A percentile compares a stretch with the other conserved stretches of the same genome.
These are phyloP conservation scores for Rousettus madagascariensis DNA, from an alignment of 2,797 vertebrate species.

Conservation along the genomic window DNA sequence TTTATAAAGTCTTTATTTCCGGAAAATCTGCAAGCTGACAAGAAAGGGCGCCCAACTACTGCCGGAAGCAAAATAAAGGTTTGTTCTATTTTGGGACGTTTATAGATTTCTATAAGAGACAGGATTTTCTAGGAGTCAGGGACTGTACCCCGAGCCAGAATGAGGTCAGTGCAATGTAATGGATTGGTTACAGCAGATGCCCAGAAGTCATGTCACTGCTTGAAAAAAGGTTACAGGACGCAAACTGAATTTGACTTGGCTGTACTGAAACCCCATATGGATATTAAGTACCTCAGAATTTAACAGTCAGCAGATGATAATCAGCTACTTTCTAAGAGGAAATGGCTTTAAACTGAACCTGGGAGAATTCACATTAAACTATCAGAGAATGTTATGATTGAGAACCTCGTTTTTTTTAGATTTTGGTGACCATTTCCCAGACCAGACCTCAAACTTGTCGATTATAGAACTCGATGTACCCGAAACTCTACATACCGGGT, in stretches of 20 bases:
- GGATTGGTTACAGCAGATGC: not conserved
- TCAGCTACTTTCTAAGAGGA: constrained; percentile 58
- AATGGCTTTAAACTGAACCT: constrained; percentile 26
- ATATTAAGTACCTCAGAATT: not conserved
- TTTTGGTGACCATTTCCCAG: not conserved
- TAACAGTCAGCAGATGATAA: constrained; percentile 37
- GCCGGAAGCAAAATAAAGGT: constrained; percentile 99
- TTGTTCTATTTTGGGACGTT: constrained; percentile 54
- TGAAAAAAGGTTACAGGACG: not conserved
- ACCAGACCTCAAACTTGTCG: not conserved
- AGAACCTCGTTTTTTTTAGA: not conserved
- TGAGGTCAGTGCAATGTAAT: not conserved
- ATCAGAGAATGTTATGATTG: constrained; percentile 14
- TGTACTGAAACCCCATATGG: not conserved
- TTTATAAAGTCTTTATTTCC: constrained; percentile 96
- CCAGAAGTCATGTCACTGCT: not conserved
- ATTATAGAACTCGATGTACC: not conserved
- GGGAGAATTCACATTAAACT: constrained; percentile 44
- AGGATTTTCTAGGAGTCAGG: not conserved
- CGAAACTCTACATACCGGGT: not conserved
- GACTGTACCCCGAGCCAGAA: not conserved
- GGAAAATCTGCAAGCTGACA: constrained; percentile 97
- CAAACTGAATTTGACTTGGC: not conserved
- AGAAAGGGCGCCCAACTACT: constrained; percentile 97
- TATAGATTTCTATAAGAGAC: not conserved